phyloP scores from a whole-genome alignment of 2,888 invertebrate species.

The Charanyca ferruginea region DNA sequence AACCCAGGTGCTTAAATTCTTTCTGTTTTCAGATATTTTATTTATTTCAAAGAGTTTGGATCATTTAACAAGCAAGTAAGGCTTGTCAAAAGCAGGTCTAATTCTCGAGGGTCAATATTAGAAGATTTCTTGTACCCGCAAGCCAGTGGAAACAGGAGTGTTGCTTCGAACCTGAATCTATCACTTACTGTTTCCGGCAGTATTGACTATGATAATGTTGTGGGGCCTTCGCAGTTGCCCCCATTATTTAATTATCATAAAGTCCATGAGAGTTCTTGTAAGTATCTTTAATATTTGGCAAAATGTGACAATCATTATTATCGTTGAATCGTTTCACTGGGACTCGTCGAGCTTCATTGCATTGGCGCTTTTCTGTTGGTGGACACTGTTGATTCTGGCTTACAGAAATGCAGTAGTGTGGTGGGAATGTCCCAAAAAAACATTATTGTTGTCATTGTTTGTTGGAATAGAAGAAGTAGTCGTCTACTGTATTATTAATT shows the following conservation, averaged over 20 bases:
- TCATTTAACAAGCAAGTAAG: constrained; percentile 87
- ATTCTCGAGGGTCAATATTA: constrained; percentile 86
- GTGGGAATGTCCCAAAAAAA: no score
- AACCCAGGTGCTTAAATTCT: background rate
- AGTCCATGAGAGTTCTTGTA: constrained; percentile 84
- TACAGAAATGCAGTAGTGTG: no score
- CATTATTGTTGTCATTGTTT: no score
- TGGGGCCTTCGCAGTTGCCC: constrained; percentile 71
- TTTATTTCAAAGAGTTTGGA: constrained; percentile 90
- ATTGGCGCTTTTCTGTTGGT: no score
- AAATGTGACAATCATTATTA: no score
- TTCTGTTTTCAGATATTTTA: constrained; percentile 86
- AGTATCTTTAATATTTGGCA: constrained; percentile 66
- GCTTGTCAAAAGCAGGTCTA: constrained; percentile 85
- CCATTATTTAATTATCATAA: constrained; percentile 77
- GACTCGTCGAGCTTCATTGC: no score
- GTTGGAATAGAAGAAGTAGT: no score
- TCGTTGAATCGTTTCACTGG: no score
- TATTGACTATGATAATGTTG: constrained; percentile 76
- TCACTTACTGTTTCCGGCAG: constrained; percentile 76
- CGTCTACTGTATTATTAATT: no score
- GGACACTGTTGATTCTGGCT: no score
- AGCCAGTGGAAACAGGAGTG: constrained; percentile 69
- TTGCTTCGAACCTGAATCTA: constrained; percentile 74
- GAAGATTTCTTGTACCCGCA: constrained; percentile 82